A percentile compares a stretch with the other conserved stretches of the same genome.
Evolutionary conservation across 2,797 vertebrate species (phyloP).

Genomic region (Characodon lateralis): DNA sequence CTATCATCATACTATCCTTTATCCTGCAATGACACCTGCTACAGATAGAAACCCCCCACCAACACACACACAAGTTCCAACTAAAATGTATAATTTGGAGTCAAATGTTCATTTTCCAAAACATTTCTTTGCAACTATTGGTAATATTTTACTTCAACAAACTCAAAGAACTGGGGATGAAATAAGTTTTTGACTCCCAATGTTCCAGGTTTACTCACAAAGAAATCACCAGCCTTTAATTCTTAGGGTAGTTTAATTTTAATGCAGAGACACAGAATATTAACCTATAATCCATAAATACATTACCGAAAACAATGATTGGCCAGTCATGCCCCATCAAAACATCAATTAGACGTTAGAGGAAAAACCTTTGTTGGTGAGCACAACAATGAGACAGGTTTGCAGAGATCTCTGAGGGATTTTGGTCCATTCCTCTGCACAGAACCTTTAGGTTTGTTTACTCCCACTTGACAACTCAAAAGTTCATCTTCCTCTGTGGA

Average conservation of each 20-base stretch:
- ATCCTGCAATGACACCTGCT: conserved; percentile 42
- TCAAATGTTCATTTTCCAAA: conserved; percentile 40
- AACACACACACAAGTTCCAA: conserved; percentile 12
- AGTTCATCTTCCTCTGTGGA: too few species aligned
- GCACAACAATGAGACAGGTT: too few species aligned
- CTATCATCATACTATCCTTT: conserved; percentile 57
- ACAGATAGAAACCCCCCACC: conserved; percentile 15
- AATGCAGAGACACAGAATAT: not conserved
- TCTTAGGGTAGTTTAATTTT: not conserved
- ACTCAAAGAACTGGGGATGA: too few species aligned
- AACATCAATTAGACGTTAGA: too few species aligned
- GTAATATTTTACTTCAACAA: conserved; percentile 4
- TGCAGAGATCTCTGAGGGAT: too few species aligned
- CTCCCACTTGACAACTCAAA: too few species aligned
- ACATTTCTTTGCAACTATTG: conserved; percentile 16
- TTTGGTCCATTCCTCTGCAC: too few species aligned
- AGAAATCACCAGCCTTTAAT: not conserved
- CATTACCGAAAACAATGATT: not conserved
- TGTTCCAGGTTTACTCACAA: not conserved
- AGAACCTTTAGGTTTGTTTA: too few species aligned
- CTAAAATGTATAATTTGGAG: conserved; percentile 57
- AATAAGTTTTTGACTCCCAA: not conserved
- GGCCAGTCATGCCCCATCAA: too few species aligned
- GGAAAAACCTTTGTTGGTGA: too few species aligned
- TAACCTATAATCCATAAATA: not conserved